These are phyloP conservation scores for Lochmaea crataegi DNA, from an alignment of 2,888 invertebrate genomes.

Conservation along the genomic window DNA sequence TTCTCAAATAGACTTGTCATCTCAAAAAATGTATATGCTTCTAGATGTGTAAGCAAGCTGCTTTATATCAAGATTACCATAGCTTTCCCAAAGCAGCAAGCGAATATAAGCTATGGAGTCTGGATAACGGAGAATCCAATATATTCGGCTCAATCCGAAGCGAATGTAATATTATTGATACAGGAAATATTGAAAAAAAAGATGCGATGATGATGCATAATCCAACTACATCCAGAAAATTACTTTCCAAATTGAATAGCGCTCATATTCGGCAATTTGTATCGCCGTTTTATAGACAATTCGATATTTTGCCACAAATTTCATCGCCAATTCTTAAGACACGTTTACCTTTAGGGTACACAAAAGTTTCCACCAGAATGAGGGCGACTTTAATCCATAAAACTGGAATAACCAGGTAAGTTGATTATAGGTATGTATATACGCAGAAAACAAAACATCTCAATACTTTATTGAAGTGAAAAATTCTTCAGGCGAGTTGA, in stretches of 20 bases:
- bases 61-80: neutral
- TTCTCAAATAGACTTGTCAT: too few relatives aligned
- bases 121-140: neutral
- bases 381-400: slow-evolving; percentile 14
- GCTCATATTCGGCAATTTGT: slow-evolving; percentile 52
- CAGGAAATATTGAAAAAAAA: slow-evolving; percentile 7
- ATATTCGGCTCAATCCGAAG: neutral
- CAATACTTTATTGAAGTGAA: too few relatives aligned
- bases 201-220: slow-evolving; percentile 14
- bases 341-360: neutral
- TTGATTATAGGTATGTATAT: neutral
- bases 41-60: neutral
- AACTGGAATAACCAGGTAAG: slow-evolving; percentile 1
- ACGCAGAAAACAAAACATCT: neutral
- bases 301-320: slow-evolving; percentile 23
- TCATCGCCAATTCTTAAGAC: neutral
- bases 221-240: slow-evolving; percentile 18
- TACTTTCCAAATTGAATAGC: slow-evolving; percentile 47
- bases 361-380: neutral
- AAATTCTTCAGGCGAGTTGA: too few relatives aligned
- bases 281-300: slow-evolving; percentile 50
- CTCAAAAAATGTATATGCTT: neutral
- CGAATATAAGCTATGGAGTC: neutral
- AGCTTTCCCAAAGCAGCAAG: neutral
- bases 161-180: neutral